phyloP scores from a whole-genome alignment of 1,140 invertebrate genomes.

The Agrypnia vestita region DNA sequence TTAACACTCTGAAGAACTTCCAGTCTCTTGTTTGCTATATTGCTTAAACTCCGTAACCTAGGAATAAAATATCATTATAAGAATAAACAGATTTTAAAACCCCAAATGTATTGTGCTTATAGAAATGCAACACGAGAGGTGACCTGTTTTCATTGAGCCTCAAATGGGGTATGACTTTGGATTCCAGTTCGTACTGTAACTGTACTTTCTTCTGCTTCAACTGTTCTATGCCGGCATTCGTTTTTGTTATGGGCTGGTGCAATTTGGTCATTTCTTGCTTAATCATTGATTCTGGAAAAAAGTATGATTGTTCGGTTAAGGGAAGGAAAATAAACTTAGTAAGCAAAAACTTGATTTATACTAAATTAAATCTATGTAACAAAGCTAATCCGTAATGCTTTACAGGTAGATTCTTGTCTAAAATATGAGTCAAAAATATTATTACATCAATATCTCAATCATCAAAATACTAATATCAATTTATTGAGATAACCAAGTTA shows the following conservation, averaged over 20 bases:
- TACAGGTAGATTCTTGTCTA: no score
- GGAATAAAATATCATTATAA: constrained; percentile 24
- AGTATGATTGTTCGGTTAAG: no score
- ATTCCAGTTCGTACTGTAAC: constrained; percentile 65
- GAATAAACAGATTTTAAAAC: no score
- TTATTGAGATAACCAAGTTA: no score
- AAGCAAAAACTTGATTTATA: no score
- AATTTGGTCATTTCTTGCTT: constrained; percentile 64
- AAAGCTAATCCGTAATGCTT: no score
- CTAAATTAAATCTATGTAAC: no score
- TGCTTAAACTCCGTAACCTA: constrained; percentile 66
- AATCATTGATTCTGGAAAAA: constrained; percentile 33
- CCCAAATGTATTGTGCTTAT: constrained; percentile 30
- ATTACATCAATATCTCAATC: no score
- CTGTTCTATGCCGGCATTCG: constrained; percentile 62
- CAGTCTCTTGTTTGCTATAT: constrained; percentile 73
- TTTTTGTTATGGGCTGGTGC: constrained; percentile 62
- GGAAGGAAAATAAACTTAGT: no score
- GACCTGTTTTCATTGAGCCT: constrained; percentile 65
- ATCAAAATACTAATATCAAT: no score
- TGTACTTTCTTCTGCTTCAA: constrained; percentile 64
- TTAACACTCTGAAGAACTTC: constrained; percentile 72
- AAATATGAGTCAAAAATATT: no score
- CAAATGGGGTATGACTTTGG: constrained; percentile 65
- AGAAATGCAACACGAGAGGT: constrained; percentile 24